Base-by-base conservation (phyloP, 37 sponge, comb jelly and placozoan species). In the Beroe ovata region DNA sequence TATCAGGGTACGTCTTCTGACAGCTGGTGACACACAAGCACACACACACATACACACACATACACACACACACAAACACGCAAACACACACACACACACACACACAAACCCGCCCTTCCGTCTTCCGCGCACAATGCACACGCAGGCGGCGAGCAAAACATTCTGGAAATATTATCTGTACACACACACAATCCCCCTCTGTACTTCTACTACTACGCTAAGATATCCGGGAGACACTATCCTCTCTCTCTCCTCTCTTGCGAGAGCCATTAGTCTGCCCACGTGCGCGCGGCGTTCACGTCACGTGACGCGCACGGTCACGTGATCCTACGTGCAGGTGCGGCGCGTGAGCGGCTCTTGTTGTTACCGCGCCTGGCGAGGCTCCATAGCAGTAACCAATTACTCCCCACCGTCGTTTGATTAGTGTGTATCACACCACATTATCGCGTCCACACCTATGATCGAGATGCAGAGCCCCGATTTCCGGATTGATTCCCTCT, bases 401-500 rank as follows among this genome's bases (percentile, higher is more conserved):
- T 62, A 62, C 63, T 62, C 20, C 63, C 4, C 63, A 23, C 21
- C 8, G 63, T 62, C n/a, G 63, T 62, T 62, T 62, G 63, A 62
- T 62, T 62, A 62, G 63, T 62, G 63, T 62, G 20, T 21, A n/a
- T n/a, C n/a, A n/a, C n/a, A n/a, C n/a, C n/a, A n/a, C n/a, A n/a
- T n/a, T n/a, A 47, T 47, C 54, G 11, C 54, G 11, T 11, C 8
- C 3, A 14, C 29, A 62, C 63, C 63, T 62, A 62, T 62, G 63
- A 62, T 62, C 63, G 63, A 62, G 29, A 62, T 62, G 63, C 63
- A 62, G 29, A 62, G 63, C 63, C 63, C 63, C 63, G 63, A 62
- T 62, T 62, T 62, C 20, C 63, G 63, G 28, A 62, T 62, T 62
- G 63, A 62, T 23, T 62, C 63, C 29, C 63, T 62, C 28, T 23